Evolutionary conservation across 2,888 invertebrate genomes (phyloP).

Genomic region (Elmis aenea): DNA sequence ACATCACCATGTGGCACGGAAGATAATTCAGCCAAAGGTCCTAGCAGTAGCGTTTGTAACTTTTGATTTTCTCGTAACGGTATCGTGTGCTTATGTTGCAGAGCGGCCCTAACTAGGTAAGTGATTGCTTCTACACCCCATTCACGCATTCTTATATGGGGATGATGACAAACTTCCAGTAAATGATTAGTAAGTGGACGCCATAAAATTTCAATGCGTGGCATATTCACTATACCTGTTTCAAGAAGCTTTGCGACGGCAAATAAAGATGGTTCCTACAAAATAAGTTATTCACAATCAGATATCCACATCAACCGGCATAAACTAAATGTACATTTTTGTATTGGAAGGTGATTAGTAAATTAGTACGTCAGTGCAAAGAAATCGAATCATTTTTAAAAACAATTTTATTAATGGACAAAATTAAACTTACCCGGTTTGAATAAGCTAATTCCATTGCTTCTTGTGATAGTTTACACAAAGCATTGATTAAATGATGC

Average conservation of each 20-base stretch:
- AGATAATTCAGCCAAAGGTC: conserved; percentile 88
- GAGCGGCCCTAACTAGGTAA: conserved; percentile 85
- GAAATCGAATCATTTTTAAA: too few species aligned
- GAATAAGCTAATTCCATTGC: conserved; percentile 96
- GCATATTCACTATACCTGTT: conserved; percentile 90
- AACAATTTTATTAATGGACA: neutral
- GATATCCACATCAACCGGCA: too few species aligned
- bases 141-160: conserved; percentile 90
- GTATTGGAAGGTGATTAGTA: too few species aligned
- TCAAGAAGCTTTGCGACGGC: conserved; percentile 98
- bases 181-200: conserved; percentile 91
- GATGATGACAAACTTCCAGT: conserved; percentile 94
- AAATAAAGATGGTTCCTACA: conserved; percentile 89
- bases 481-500: conserved; percentile 92
- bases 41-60: conserved; percentile 79
- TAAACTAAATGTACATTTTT: too few species aligned
- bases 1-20: conserved; percentile 90
- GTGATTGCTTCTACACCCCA: conserved; percentile 98
- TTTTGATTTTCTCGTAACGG: conserved; percentile 82
- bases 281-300: too few species aligned
- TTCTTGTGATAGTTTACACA: conserved; percentile 93
- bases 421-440: conserved; percentile 61
- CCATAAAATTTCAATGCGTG: conserved; percentile 92
- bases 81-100: conserved; percentile 79
- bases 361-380: too few species aligned